Percentiles rank a stretch among this genome's conserved stretches.
These are phyloP conservation scores for Endomychus coccineus DNA, from an alignment of 2,888 invertebrate genomes.

Conservation along the genomic window DNA sequence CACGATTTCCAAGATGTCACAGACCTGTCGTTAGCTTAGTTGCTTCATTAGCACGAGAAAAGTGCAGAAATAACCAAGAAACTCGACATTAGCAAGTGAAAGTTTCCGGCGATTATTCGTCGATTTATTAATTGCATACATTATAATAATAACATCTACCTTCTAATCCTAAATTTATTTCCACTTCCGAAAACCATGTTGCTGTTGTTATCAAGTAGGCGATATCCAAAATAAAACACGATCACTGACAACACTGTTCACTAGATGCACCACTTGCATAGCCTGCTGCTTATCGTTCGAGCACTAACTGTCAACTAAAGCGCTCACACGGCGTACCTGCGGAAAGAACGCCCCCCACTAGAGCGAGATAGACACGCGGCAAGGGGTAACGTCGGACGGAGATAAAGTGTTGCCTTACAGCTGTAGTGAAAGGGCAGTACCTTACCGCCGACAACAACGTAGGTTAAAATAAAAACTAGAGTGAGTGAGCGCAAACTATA, in stretches of 20 bases:
- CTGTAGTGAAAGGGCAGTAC: slow-evolving; percentile 36
- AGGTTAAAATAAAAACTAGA: slow-evolving; percentile 25
- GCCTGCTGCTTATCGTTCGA: slow-evolving; percentile 19
- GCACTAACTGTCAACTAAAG: slow-evolving; percentile 34
- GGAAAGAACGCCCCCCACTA: slow-evolving; percentile 26
- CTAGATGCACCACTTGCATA: slow-evolving; percentile 21
- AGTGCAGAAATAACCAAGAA: no score
- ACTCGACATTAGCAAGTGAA: no score
- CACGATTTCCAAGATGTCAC: no score
- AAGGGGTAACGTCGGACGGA: slow-evolving; percentile 9
- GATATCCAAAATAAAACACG: slow-evolving; percentile 24
- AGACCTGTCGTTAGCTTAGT: no score
- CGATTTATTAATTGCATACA: no score
- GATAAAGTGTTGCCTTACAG: slow-evolving; percentile 26
- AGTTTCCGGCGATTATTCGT: no score
- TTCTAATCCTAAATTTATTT: slow-evolving; percentile 50
- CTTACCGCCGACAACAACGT: slow-evolving; percentile 13
- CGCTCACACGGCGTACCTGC: slow-evolving; percentile 27
- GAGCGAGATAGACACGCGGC: slow-evolving; percentile 15
- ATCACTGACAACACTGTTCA: slow-evolving; percentile 19
- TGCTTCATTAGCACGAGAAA: no score
- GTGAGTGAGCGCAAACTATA: slow-evolving; percentile 10
- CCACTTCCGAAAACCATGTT: slow-evolving; percentile 44
- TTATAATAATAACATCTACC: slow-evolving; percentile 40
- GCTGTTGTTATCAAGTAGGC: slow-evolving; percentile 20